Evolutionary conservation across 2,113 vertebrate genomes (phyloP), one percentile per base, ranked within the genome.

Genomic region (Pollachius pollachius): DNA sequence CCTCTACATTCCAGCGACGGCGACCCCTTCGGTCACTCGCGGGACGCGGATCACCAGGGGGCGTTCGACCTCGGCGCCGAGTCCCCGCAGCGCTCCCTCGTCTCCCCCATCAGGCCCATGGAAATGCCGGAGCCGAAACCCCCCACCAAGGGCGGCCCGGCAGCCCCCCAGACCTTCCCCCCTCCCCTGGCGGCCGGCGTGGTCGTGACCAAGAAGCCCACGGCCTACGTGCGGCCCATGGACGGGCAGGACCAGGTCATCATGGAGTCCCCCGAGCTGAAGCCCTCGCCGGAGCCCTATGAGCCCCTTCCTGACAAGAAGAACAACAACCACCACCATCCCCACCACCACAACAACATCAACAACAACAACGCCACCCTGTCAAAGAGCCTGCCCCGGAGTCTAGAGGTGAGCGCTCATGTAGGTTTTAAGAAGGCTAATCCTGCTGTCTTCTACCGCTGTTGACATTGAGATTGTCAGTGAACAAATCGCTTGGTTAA

Each of bases 221-320:
- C 95, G 0, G 97, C 97, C 0, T 97, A 97, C 0, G 96, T 99
- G 56, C 92, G 96, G 65, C 97, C 97, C 69, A 96, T 98, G 96
- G 96, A 99, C 21, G 97, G 94, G 58, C 96, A 95, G 80, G 97
- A 99, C 64, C 96, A 98, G 88, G 89, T 90, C 15, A 88, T 91
- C 0, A 91, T 80, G 4, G 91, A 94, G 72, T 96, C 97, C 0
- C 94, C 96, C 0, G 92, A 95, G 67, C 90, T 98, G 23, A 99
- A 98, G 71, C 89, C 90, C 5, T 85, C 91, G 1, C 87, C 92
- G 0, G 94, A 95, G 82, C 73, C 85, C 16, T 95, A 92, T 16
- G 90, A 88, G 71, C 92, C 90, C 70, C 75, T 92, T 15, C 85
- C 80, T 0, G 92, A 95, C 78, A 64, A 94, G 59, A 95, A 94